Evolutionary conservation across 1,140 invertebrate genomes (phyloP), one percentile per base, ranked within the genome.

Genomic region (Anastatus disparis): DNA sequence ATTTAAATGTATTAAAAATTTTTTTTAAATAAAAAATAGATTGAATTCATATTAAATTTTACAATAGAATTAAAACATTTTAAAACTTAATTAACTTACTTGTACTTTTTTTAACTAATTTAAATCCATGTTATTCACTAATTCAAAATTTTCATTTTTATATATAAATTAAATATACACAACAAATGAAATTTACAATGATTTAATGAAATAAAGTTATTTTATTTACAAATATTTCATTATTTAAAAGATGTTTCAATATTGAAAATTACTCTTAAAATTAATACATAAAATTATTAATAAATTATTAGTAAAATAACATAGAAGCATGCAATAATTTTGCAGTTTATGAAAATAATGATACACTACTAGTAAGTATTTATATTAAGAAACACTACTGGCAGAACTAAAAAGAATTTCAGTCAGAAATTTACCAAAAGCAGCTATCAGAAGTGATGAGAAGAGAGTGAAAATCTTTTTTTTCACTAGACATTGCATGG

Each of bases 381-480:
- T 59, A 59, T 8, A 50, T 61, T 35, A 69, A 2, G 2, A 48
- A 15, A 22, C 26, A 63, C n/a, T 50, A 35, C 52, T 62, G 50
- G 46, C 17, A 24, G 56, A 62, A 35, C 31, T 10, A 62, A 67
- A 67, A 38, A 52, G 44, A 65, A 74, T 24, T 20, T 70, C 55
- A 53, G 63, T 61, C 26, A 69, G 71, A 76, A 80, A 80, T 83
- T 85, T 86, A 86, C 84, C 83, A 63, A 87, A 78, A 42, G 80
- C 85, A 24, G 87, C 78, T 24, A 90, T 76, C 4, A 89, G 78
- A 8, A 91, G 75, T 3, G 88, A 84, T 4, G 89, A 87, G 13
- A 91, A 87, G 20, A 91, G 86, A 1, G 86, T 87, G 53, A 89
- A 88, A 13, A 93, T 75, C 72, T 90, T 91, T 70, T 90, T 90